phyloP scores from a whole-genome alignment of 2,797 vertebrate genomes.

The Selene dorsalis region DNA sequence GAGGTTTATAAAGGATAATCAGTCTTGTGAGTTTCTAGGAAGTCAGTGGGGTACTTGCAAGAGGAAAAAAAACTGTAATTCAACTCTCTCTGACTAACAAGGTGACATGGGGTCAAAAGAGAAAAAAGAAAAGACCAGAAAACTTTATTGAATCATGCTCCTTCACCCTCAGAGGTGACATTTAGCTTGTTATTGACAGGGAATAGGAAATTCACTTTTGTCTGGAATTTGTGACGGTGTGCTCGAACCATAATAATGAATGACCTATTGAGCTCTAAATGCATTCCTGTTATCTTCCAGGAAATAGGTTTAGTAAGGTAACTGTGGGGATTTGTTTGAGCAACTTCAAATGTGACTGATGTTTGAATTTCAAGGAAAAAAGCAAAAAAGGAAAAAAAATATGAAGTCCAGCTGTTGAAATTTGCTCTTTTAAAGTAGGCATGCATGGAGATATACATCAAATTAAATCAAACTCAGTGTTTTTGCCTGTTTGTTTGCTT shows the following conservation, averaged over 20 bases:
- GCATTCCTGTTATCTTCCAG: constrained; percentile 82
- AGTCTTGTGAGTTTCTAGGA: constrained; percentile 24
- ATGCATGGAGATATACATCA: constrained; percentile 81
- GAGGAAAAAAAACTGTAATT: constrained; percentile 58
- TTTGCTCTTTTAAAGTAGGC: constrained; percentile 78
- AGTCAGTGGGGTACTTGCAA: constrained; percentile 28
- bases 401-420: constrained; percentile 84
- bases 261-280: constrained; percentile 84
- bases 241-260: constrained; percentile 83
- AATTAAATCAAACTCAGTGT: constrained; percentile 81
- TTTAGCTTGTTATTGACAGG: constrained; percentile 75
- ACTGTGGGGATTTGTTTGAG: constrained; percentile 84
- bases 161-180: constrained; percentile 68
- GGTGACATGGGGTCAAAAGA: constrained; percentile 64
- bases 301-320: constrained; percentile 81
- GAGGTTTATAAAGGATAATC: constrained; percentile 16
- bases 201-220: constrained; percentile 87
- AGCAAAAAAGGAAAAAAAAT: constrained; percentile 71
- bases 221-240: constrained; percentile 82
- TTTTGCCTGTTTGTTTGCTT: constrained; percentile 65
- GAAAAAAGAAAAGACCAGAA: constrained; percentile 42
- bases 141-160: constrained; percentile 78
- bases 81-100: constrained; percentile 67
- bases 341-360: constrained; percentile 80
- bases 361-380: constrained; percentile 60